Evolutionary conservation across 92 coral and sea anemone genomes (phyloP), one percentile per base, ranked within the genome.

Genomic region (Porites divaricata): DNA sequence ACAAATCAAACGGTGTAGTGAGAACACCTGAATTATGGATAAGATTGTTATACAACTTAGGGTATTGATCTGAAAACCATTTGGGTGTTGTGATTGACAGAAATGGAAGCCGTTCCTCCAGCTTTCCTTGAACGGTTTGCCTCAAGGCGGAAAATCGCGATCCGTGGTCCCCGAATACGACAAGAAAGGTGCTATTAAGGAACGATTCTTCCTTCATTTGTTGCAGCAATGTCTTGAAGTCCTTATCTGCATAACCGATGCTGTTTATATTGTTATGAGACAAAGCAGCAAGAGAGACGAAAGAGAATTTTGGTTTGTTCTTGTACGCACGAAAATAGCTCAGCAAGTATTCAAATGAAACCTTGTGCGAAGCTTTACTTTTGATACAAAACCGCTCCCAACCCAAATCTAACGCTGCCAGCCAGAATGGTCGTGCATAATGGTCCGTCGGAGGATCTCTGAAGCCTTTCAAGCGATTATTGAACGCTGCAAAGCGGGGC

Each of bases 91-190:
- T 72, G 5, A 94, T 76, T 24, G 98, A 86, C 53, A 92, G 84
- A 56, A 85, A 77, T 2, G 95, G 98, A 17, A 94, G 74, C 59
- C 98, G 63, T 61, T 94, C 98, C 72, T 94, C 98, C 8, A 94
- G 90, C 67, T 91, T 92, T 1, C 98, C 98, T 48, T 91, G 98
- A 19, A 88, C 88, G 23, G 89, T 81, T 41, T 81, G 50, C 17
- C 98, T 74, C 74, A 85, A 74, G 22, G 62, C 53, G 72, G 89
- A 81, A 50, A 50, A 92, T 54, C 98, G 88, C 48, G 73, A 83
- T 8, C 95, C 98, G 72, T 94, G 98, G 67, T 94, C 98, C 1
- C 95, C 95, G 54, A 94, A 85, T 1, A 88, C 80, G 19, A 94
- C 76, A 10, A 92, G 50, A 63, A 92, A 6, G 11, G 95, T 89